phyloP scores from a whole-genome alignment of 53 echinoderm and acorn worm genomes.

The Henricia sp. region DNA sequence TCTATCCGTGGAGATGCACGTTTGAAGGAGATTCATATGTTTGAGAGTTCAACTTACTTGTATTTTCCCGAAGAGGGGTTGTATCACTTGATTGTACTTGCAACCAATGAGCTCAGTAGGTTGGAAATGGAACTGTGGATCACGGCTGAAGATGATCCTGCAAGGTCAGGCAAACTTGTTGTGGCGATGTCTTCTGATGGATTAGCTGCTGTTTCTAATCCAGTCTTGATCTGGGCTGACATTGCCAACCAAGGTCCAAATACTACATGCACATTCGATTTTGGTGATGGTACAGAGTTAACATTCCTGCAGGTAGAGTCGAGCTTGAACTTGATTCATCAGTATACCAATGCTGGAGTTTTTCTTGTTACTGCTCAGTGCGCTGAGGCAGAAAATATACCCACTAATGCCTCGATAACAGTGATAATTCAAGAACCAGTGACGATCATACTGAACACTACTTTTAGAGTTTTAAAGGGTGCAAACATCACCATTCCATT shows the following conservation, averaged over 20 bases:
- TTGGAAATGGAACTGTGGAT: conserved; percentile 5
- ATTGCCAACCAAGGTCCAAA: conserved; percentile 30
- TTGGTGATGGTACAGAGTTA: conserved; percentile 41
- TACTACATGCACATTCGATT: conserved; percentile 16
- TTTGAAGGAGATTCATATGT: conserved; percentile 2
- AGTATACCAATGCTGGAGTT: conserved; percentile 33
- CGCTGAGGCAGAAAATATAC: background rate
- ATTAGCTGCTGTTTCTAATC: background rate
- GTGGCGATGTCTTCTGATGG: background rate
- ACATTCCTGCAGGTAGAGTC: background rate
- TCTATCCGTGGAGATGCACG: conserved; percentile 30
- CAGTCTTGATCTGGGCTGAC: background rate
- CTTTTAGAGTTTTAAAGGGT: conserved; percentile 35
- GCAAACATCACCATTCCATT: conserved; percentile 30
- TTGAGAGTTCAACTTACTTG: background rate
- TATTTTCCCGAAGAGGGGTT: conserved; percentile 9
- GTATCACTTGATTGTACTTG: conserved; percentile 32
- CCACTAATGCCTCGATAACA: conserved; percentile 13
- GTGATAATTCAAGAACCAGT: conserved; percentile 52
- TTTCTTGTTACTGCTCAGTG: conserved; percentile 35
- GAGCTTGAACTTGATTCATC: background rate
- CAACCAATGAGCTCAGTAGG: conserved; percentile 30
- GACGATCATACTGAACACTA: conserved; percentile 10
- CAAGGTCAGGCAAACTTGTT: background rate
- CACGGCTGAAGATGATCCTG: conserved; percentile 16